Base-by-base conservation (phyloP, 2,797 vertebrate genomes). In the Sorex maritimensis region DNA sequence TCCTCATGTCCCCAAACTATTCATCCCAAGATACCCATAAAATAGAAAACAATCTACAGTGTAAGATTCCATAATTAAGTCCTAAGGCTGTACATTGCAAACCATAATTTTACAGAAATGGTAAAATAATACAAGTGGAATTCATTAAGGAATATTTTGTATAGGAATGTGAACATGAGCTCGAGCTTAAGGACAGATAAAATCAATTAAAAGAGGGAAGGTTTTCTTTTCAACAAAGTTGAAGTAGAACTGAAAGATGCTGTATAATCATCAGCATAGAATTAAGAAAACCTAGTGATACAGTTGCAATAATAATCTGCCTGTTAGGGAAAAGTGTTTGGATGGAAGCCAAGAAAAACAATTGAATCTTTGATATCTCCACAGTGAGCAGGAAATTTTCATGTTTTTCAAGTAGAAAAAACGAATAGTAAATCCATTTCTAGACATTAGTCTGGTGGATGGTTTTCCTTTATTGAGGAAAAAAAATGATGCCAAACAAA, bases 401-500 rank as follows among this genome's bases (percentile, higher is more conserved):
- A 9, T 71, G 30, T 34, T 87, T 75, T 87, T 63, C 26, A 44
- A 87, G n/a, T 49, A n/a, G 38, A 81, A 14, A 13, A 73, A 34
- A 81, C 61, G 87, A 88, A 81, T 26, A 80, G 71, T 58, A 55
- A 78, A 52, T 91, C 11, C 6, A 2, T 9, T 90, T 93, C 90
- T 79, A 89, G 23, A 79, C 1, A 41, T 6, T 15, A 41, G 13
- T 17, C 52, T 49, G 8, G 23, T 3, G 44, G 19, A 34, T 89
- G 10, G 2, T 24, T 92, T 49, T 82, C 44, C 90, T 91, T 85
- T 79, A 85, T 21, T 85, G 79, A 78, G 17, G 73, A 23, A 12
- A 86, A 68, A 12, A 71, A 38, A 86, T 61, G 21, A 19, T 19
- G 17, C 68, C 26, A 67, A 46, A 41, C 4, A 71, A 88, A 55